A percentile compares a stretch with the other conserved stretches of the same genome.
Evolutionary conservation across 2,797 vertebrate genomes (phyloP).

Genomic region (Morus bassanus): DNA sequence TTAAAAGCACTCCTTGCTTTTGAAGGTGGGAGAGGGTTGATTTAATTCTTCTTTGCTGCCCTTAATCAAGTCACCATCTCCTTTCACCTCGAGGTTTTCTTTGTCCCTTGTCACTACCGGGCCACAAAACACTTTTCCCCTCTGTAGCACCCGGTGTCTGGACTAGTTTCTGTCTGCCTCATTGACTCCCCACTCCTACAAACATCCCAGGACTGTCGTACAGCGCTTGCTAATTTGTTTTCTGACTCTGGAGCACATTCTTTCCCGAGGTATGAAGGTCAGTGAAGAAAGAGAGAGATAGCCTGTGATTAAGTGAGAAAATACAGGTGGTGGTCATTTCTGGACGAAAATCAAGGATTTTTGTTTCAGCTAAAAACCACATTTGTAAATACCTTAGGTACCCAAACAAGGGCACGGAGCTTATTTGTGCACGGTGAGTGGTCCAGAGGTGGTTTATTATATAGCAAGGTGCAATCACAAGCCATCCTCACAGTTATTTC

Average conservation of each 20-base stretch:
- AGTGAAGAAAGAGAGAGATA: not conserved
- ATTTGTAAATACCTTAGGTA: not conserved
- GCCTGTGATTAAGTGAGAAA: not conserved
- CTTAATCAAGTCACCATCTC: not conserved
- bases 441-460: not conserved
- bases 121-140: not conserved
- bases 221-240: not conserved
- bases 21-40: not conserved
- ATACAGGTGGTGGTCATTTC: not conserved
- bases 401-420: not conserved
- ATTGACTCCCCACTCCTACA: slow-evolving; percentile 9
- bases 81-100: not conserved
- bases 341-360: not conserved
- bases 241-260: not conserved
- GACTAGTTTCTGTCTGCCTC: slow-evolving; percentile 5
- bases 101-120: not conserved
- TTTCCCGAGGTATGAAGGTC: slow-evolving; percentile 37
- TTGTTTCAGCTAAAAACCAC: not conserved
- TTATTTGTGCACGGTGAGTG: not conserved
- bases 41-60: not conserved
- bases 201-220: not conserved
- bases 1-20: not conserved
- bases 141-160: not conserved
- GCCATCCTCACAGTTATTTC: not conserved
- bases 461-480: not conserved